Evolutionary conservation across 1,140 invertebrate genomes (phyloP).

Genomic region (Marisa cornuarietis): DNA sequence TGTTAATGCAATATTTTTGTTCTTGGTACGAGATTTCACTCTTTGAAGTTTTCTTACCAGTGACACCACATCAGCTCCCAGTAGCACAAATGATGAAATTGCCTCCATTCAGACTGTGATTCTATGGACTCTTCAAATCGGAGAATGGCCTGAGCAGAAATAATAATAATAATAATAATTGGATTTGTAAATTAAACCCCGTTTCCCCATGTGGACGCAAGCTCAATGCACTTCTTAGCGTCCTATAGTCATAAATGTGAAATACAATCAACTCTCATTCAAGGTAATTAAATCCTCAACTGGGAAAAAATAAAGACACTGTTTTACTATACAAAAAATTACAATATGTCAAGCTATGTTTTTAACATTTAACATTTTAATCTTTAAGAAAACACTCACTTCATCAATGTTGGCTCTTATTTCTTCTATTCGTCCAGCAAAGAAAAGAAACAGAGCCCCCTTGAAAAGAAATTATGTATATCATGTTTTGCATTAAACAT

Average conservation of each 20-base stretch:
- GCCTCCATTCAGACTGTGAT: slow-evolving; percentile 87
- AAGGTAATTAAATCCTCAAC: too few relatives aligned
- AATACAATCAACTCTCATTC: too few relatives aligned
- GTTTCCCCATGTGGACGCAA: too few relatives aligned
- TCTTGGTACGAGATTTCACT: not conserved
- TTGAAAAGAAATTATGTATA: slow-evolving; percentile 59
- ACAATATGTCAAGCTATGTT: too few relatives aligned
- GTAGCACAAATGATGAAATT: slow-evolving; percentile 94
- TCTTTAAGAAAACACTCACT: slow-evolving; percentile 43
- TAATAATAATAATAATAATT: too few relatives aligned
- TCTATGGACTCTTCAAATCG: slow-evolving; percentile 87
- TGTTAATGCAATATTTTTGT: not conserved
- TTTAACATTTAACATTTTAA: too few relatives aligned
- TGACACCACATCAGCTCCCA: slow-evolving; percentile 96
- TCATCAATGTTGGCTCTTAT: slow-evolving; percentile 81
- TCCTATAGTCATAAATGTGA: too few relatives aligned
- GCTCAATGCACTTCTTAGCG: too few relatives aligned
- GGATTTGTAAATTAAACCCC: too few relatives aligned
- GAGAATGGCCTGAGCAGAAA: slow-evolving; percentile 70
- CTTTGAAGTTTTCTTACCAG: slow-evolving; percentile 70
- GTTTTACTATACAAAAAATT: too few relatives aligned
- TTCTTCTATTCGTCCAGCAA: slow-evolving; percentile 85
- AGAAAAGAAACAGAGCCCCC: slow-evolving; percentile 92
- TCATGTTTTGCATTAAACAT: too few relatives aligned
- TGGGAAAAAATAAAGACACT: too few relatives aligned